A percentile compares a stretch with the other conserved stretches of the same genome.
phyloP scores from a whole-genome alignment of 2,797 vertebrate genomes.

The Neosalanx taihuensis region DNA sequence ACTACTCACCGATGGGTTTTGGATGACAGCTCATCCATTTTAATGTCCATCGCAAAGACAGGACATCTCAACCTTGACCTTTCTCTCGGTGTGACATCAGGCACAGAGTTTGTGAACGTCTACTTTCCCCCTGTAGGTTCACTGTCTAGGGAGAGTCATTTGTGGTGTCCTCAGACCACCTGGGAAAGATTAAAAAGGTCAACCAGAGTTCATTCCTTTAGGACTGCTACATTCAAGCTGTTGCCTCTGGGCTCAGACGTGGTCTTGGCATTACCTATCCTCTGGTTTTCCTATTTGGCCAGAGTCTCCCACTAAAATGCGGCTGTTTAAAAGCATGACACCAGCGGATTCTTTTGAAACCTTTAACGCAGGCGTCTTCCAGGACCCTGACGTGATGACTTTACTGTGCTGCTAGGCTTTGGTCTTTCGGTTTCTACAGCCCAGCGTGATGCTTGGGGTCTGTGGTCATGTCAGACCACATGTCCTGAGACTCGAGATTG shows the following conservation, averaged over 20 bases:
- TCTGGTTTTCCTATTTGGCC: conserved; percentile 33
- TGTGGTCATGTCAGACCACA: conserved; percentile 12
- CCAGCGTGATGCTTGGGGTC: neutral
- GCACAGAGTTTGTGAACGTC: neutral
- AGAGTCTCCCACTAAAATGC: conserved; percentile 20
- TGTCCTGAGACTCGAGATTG: neutral
- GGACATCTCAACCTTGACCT: conserved; percentile 1
- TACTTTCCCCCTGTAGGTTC: neutral
- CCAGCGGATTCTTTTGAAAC: conserved; percentile 10
- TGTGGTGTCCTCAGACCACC: conserved; percentile 3
- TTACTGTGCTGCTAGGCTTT: neutral
- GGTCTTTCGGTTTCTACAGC: neutral
- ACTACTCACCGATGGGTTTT: neutral
- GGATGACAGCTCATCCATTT: neutral
- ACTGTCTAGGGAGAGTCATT: neutral
- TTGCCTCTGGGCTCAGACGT: neutral
- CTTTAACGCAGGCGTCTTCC: conserved; percentile 2
- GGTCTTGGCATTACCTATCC: conserved; percentile 5
- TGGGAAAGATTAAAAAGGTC: neutral
- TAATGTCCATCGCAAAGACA: neutral
- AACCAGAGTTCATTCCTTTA: conserved; percentile 15
- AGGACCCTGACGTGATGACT: conserved; percentile 4
- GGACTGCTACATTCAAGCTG: conserved; percentile 3
- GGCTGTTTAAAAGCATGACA: conserved; percentile 29
- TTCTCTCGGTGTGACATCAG: neutral